phyloP scores from a whole-genome alignment of 2,113 vertebrate species.

The Sceloporus tristichus region DNA sequence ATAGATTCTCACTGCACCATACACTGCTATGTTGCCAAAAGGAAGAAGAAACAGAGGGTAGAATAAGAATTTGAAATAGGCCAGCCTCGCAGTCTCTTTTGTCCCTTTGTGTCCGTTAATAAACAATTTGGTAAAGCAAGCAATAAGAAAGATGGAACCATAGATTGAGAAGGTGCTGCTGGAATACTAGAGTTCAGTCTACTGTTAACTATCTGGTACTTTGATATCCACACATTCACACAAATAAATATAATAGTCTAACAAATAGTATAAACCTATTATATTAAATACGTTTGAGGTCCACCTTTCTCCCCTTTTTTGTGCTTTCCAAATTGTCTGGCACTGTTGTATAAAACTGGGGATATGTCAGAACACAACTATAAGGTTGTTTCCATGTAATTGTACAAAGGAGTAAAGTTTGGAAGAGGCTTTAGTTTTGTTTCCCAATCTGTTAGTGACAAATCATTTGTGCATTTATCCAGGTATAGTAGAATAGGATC shows the following conservation, averaged over 20 bases:
- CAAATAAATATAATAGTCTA: slow-evolving; percentile 43
- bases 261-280: slow-evolving; percentile 38
- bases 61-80: slow-evolving; percentile 49
- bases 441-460: neutral
- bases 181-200: slow-evolving; percentile 5
- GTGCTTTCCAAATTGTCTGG: slow-evolving; percentile 24
- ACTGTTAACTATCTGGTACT: slow-evolving; percentile 9
- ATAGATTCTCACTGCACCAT: slow-evolving; percentile 59
- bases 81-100: slow-evolving; percentile 59
- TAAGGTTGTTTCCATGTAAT: neutral
- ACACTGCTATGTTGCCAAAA: slow-evolving; percentile 54
- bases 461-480: neutral
- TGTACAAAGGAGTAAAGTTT: neutral
- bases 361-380: neutral
- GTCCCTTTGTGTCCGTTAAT: slow-evolving; percentile 68
- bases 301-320: slow-evolving; percentile 30
- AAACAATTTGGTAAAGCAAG: slow-evolving; percentile 68
- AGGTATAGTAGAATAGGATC: neutral
- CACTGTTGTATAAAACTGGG: neutral
- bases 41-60: slow-evolving; percentile 56
- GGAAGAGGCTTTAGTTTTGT: too few relatives aligned
- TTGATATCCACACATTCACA: slow-evolving; percentile 18
- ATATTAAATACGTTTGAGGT: slow-evolving; percentile 43
- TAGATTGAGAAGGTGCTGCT: slow-evolving; percentile 40
- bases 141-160: slow-evolving; percentile 35